Base-by-base conservation (phyloP, 2,888 invertebrate species). In the Nebria salina region DNA sequence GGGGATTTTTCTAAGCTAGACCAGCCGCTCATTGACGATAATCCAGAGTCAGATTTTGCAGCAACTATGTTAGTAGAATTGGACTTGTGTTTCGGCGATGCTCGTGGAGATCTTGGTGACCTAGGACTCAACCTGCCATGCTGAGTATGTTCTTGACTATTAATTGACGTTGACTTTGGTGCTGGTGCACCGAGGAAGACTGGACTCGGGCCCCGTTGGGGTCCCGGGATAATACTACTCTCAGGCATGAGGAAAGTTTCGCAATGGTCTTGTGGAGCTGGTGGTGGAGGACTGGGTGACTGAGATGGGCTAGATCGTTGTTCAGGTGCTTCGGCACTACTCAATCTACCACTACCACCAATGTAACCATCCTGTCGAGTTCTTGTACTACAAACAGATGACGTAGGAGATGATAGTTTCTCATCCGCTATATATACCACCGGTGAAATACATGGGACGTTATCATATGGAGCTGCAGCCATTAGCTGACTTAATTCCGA, bases 1-100 rank as follows among this genome's bases (percentile, higher is more conserved):
- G 96, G 96, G 54, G 96, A 95, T 89, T 96, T 96, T 88, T 96
- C 96, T 85, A 95, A 89, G 86, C 95, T 95, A 11, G 95, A 95
- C 93, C 96, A 95, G 4, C 96, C 95, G 86, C 95, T 96, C 94
- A 96, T 94, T 6, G 96, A 96, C 0, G 96, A 96, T 76, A 96
- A 89, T 0, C 96, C 96, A 0, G 96, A 96, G 87, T 96, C 96
- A 0, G 96, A 96, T 88, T 96, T 96, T 0, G 95, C 94, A 5
- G 94, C 92, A 1, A 93, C 93, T 83, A 94, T 93, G 86, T 92
- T 93, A 6, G 87, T 85, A 42, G 91, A 91, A 83, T 91, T 91
- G 82, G 89, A 88, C 86, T 92, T 92, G 85, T 93, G 92, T 86
- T 94, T 94, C 26, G 94, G 94, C 64, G 94, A 94, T 1, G 92